Evolutionary conservation across 2,113 vertebrate species (phyloP), one percentile per base, ranked within the genome.

Genomic region (Leuciscus idus): DNA sequence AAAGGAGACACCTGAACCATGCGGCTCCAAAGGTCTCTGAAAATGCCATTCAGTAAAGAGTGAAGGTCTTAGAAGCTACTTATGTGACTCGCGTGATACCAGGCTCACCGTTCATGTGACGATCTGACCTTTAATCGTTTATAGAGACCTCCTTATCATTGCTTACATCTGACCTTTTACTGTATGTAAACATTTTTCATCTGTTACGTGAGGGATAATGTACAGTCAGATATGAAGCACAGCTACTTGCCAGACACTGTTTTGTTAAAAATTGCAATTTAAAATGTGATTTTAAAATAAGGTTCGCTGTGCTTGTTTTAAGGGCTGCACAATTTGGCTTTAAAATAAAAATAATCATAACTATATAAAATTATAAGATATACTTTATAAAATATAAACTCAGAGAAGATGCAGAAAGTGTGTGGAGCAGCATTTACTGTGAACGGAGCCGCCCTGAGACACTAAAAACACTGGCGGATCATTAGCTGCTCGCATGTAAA

Each of bases 31-130:
- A 80, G 84, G 83, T 66, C 68, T 75, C 23, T 72, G 62, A 77
- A 74, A 78, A 88, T 83, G 84, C 50, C 84, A 72, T 64, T 28
- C 74, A 50, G 43, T 33, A 78, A 85, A 76, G 64, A 68, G 21
- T 72, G 73, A 85, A 83, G 17, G 84, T 77, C 39, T 77, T 83
- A 17, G 68, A 74, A 74, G 70, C 62, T 30, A 28, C 23, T 55
- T 46, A 46, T 8, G n/a, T 26, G 59, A 76, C 6, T 75, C 36
- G 8, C 4, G 43, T 50, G 50, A 70, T 78, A 13, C 43, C 50
- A 1, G n/a, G 59, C 66, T 57, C 66, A 21, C 12, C 4, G 7
- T 11, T 83, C 81, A 73, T 21, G 50, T 83, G 81, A 72, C 8
- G 21, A 26, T 83, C 50, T 82, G 59, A 85, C 48, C 36, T 86